These are phyloP conservation scores for Sciurus carolinensis DNA, from an alignment of 2,797 vertebrate species.

Conservation along the genomic window DNA sequence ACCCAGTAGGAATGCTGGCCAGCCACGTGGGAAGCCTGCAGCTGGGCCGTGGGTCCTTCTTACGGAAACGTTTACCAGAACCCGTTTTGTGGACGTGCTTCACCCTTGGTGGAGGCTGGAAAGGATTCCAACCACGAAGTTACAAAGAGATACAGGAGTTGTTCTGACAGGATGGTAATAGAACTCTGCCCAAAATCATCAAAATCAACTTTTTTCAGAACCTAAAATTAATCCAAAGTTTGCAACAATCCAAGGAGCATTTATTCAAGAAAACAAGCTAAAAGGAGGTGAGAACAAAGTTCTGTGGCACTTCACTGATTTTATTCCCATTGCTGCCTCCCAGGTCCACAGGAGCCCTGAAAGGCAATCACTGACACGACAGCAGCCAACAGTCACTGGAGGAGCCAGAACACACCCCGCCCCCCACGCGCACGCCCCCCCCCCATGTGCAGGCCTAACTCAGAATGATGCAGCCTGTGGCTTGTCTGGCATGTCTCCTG, in stretches of 20 bases:
- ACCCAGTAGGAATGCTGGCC: neutral
- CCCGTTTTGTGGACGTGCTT: neutral
- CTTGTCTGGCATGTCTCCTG: neutral
- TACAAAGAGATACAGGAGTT: neutral
- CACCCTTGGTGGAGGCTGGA: neutral
- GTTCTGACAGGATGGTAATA: neutral
- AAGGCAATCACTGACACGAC: neutral
- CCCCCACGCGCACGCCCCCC: rapidly evolving
- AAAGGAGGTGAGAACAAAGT: neutral
- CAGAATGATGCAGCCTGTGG: neutral
- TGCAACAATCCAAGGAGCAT: neutral
- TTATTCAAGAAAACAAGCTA: neutral
- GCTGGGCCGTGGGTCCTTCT: neutral
- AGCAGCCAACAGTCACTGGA: neutral
- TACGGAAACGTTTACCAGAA: conserved; percentile 1
- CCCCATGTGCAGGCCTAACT: no score
- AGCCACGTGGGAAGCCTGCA: neutral
- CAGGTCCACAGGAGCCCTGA: neutral
- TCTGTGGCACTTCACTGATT: neutral
- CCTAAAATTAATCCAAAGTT: neutral
- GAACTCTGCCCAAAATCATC: neutral
- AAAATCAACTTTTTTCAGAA: conserved; percentile 17
- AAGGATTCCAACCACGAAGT: neutral
- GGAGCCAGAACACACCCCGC: rapidly evolving
- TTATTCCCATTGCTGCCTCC: neutral